Base-by-base conservation (phyloP, 2,113 vertebrate genomes). In the Alectura lathami region DNA sequence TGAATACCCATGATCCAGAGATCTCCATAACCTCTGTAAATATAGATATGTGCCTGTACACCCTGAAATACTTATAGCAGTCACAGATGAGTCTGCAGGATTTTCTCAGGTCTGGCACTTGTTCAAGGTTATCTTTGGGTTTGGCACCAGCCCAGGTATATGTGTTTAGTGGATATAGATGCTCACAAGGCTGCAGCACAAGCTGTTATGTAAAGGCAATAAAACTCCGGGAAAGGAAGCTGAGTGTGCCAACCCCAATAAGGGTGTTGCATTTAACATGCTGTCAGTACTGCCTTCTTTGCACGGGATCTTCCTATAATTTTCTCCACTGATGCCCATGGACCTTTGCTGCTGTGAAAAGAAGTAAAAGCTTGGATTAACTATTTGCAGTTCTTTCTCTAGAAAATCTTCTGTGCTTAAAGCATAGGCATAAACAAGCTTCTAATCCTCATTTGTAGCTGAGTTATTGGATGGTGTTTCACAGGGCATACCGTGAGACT, bases 61-160 rank as follows among this genome's bases (percentile, higher is more conserved):
- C 12, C 4, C 48, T 80, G 50, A 74, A 92, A 89, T 83, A 26
- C 27, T 32, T 6, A 8, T 13, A 43, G 7, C 27, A 69, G 40
- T 2, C 0, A 0, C 51, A 38, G 11, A 51, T 23, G n/a, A 64
- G 5, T 47, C 23, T 73, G 42, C n/a, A 80, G 27, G 6, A 57
- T 64, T 91, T 93, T 83, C 36, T 73, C 50, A 72, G 60, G 45
- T n/a, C n/a, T 83, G 64, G 9, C 15, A 21, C 17, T 20, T 32
- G 6, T 51, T 79, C 38, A 84, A 56, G 47, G 42, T 42, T 38
- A 29, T 54, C 34, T 17, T 54, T 50, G 17, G 12, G 11, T 64
- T 20, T 77, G 34, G 23, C 40, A 66, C 21, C 5, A 34, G 24
- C n/a, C 40, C 11, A 11, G 8, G 4, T 38, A 53, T 36, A 70